Evolutionary conservation across 2,888 invertebrate genomes (phyloP).

Genomic region (Ceratothoa steindachneri): DNA sequence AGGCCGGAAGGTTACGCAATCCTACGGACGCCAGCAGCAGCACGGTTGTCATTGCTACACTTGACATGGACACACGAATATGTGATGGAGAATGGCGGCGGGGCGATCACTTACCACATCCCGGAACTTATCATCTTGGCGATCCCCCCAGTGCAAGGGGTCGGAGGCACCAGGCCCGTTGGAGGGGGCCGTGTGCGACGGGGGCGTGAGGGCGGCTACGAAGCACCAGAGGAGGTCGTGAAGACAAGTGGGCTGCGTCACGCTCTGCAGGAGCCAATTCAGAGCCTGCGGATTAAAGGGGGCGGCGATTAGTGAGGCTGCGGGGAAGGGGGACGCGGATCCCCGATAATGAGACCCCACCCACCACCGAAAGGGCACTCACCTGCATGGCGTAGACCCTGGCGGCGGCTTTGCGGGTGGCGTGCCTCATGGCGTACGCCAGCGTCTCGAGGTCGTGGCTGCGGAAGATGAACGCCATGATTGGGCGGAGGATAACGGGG

Average conservation of each 20-base stretch:
- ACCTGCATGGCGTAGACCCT: slow-evolving; percentile 79
- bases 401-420: slow-evolving; percentile 64
- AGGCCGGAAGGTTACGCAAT: too few species aligned
- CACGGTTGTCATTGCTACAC: too few species aligned
- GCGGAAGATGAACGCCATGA: slow-evolving; percentile 79
- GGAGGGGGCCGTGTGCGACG: slow-evolving; percentile 26
- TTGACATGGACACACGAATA: too few species aligned
- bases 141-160: background rate
- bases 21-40: too few species aligned
- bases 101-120: slow-evolving; percentile 28
- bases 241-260: slow-evolving; percentile 83
- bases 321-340: too few species aligned
- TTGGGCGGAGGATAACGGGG: slow-evolving; percentile 62
- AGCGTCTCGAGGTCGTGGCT: slow-evolving; percentile 79
- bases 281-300: too few species aligned
- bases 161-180: background rate
- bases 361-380: too few species aligned
- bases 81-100: too few species aligned
- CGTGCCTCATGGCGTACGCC: slow-evolving; percentile 80
- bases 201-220: slow-evolving; percentile 72
- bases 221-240: slow-evolving; percentile 98
- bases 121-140: slow-evolving; percentile 25
- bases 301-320: too few species aligned
- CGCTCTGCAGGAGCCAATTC: slow-evolving; percentile 88
- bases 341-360: too few species aligned